Evolutionary conservation across 1,140 invertebrate species (phyloP).

Genomic region (Eupristina koningsbergeri): DNA sequence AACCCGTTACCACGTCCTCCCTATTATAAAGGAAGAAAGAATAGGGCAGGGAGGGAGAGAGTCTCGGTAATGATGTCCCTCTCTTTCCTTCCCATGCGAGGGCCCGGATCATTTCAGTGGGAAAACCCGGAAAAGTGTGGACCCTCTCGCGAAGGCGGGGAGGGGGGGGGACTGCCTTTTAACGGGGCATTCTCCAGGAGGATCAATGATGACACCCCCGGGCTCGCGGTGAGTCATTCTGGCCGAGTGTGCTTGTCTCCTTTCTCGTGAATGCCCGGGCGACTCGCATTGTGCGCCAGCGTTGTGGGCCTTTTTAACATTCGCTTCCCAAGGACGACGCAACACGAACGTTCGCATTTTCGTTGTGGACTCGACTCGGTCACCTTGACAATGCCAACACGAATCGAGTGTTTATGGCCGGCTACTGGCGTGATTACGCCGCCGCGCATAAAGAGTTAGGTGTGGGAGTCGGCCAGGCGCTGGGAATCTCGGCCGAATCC

Average conservation of each 20-base stretch:
- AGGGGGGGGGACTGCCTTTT: slow-evolving; percentile 42
- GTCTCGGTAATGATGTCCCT: slow-evolving; percentile 24
- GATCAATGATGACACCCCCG: slow-evolving; percentile 42
- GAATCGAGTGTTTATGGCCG: slow-evolving; percentile 66
- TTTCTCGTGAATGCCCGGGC: slow-evolving; percentile 11
- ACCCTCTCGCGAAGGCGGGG: not conserved
- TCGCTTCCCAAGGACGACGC: slow-evolving; percentile 57
- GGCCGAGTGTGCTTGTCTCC: slow-evolving; percentile 49
- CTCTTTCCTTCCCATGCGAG: not conserved
- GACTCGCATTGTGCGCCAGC: slow-evolving; percentile 12
- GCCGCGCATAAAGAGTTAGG: slow-evolving; percentile 38
- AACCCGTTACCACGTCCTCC: slow-evolving; percentile 58
- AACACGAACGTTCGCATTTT: slow-evolving; percentile 63
- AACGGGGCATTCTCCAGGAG: slow-evolving; percentile 38
- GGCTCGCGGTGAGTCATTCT: slow-evolving; percentile 41
- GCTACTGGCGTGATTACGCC: slow-evolving; percentile 48
- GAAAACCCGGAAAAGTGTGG: slow-evolving; percentile 10
- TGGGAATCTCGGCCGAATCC: slow-evolving; percentile 37
- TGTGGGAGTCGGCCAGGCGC: not conserved
- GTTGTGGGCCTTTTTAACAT: slow-evolving; percentile 23
- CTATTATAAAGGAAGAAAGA: slow-evolving; percentile 34
- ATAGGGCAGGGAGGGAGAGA: slow-evolving; percentile 41
- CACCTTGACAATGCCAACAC: slow-evolving; percentile 61
- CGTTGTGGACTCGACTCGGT: slow-evolving; percentile 58
- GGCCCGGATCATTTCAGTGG: slow-evolving; percentile 29